Conservation (phyloP, 2,888 invertebrate genomes). For the Lydus trimaculatus region DNA sequence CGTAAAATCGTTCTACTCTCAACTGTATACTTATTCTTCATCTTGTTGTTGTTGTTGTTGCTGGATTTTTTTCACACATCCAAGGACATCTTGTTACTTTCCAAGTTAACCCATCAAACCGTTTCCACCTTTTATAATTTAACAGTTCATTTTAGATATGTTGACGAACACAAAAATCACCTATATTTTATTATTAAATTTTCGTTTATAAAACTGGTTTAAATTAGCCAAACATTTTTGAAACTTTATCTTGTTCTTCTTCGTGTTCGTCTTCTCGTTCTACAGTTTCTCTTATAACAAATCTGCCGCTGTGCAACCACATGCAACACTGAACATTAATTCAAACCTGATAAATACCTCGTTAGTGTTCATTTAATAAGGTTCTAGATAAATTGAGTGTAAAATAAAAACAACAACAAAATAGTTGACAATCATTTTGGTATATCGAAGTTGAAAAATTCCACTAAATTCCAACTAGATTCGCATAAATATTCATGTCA, state of each 20-base stretch:
- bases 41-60: conserved; percentile 1
- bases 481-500: conserved; percentile 1
- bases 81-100: conserved; percentile 15
- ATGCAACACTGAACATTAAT: conserved; percentile 24
- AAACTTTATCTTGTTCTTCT: neutral
- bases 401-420: conserved; percentile 1
- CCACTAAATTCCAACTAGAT: neutral
- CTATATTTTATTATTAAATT: neutral
- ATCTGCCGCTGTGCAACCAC: conserved; percentile 15
- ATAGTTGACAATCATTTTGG: neutral
- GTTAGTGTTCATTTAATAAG: conserved; percentile 22
- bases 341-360: conserved; percentile 21
- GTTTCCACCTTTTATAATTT: conserved; percentile 16
- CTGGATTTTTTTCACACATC: neutral
- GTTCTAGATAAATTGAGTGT: conserved; percentile 17
- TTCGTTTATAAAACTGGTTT: neutral
- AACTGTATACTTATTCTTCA: neutral
- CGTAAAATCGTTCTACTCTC: neutral
- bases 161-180: neutral
- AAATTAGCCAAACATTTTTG: neutral
- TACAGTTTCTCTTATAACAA: conserved; percentile 3
- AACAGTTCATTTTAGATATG: neutral
- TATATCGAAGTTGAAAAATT: neutral
- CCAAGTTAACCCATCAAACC: conserved; percentile 18
- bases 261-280: neutral